Percentiles rank a stretch among this genome's conserved stretches.
phyloP scores from a whole-genome alignment of 64 coral and sea anemone species.

The Platygyra sinensis region DNA sequence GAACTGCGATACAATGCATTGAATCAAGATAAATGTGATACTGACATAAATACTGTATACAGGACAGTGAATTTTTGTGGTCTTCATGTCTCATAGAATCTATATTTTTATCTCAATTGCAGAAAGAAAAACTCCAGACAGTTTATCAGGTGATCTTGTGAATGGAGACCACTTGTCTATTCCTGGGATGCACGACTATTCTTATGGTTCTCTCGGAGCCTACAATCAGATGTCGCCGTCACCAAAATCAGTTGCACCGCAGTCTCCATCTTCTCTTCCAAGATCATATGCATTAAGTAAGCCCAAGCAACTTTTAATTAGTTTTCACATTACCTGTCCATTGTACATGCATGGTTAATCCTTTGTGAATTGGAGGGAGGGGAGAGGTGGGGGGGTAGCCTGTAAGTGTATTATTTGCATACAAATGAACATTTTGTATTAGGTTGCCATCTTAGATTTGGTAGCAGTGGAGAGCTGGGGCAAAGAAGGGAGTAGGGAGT shows the following conservation, averaged over 20 bases:
- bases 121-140: constrained; percentile 90
- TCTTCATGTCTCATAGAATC: background rate
- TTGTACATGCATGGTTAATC: no score
- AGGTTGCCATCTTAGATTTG: no score
- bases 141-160: constrained; percentile 69
- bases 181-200: constrained; percentile 61
- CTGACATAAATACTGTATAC: no score
- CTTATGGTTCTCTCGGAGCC: constrained; percentile 55
- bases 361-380: no score
- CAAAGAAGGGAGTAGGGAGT: no score
- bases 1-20: no score
- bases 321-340: no score
- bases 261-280: constrained; percentile 66
- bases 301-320: background rate
- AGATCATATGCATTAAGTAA: constrained; percentile 81
- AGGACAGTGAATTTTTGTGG: no score
- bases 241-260: constrained; percentile 72
- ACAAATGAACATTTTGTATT: no score
- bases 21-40: background rate
- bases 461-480: no score
- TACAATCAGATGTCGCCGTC: constrained; percentile 85
- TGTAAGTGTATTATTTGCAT: no score
- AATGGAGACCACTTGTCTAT: constrained; percentile 87
- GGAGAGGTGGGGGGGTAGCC: no score
- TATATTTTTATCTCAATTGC: background rate